Base-by-base conservation (phyloP, 2,888 invertebrate species). In the Pocota personata region DNA sequence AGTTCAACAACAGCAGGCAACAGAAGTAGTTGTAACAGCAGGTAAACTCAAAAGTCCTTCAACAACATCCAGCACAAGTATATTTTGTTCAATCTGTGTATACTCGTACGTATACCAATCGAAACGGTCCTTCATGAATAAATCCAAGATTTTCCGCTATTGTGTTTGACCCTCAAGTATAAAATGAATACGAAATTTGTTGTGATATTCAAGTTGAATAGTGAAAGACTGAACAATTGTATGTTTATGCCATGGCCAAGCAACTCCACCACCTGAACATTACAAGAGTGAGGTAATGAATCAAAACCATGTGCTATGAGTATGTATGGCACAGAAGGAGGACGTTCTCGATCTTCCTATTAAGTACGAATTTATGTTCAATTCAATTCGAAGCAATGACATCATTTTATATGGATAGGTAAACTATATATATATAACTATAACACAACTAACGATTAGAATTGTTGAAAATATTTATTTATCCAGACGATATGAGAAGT, bases 111-210 rank as follows among this genome's bases (percentile, higher is more conserved):
- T 27, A 46, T 57, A 46, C 64, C 66, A 72, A 76, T 82, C 80
- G 75, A 67, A 76, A 60, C 60, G 57, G 86, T 86, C 82, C 86
- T 86, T 86, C 76, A 86, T 86, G 86, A 86, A 86, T 86, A 86
- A 86, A 86, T 82, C 86, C 76, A 82, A 86, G 86, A 86, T 72
- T 86, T 86, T 82, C 66, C 57, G 72, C 82, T 67, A 82, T 86
- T 86, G 86, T 86, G 67, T 82, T 76, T 82, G 86, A 86, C 86
- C 86, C 86, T 86, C 82, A 86, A 86, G 82, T 86, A 86, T 72
- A 80, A 86, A 82, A 86, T 86, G 86, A 86, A 86, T 86, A 86
- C 76, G 86, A 86, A 82, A 86, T 86, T 76, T 66, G 62, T 75
- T 86, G 71, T 76, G 80, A 62, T 80, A 71, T 46, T 76, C 71